These are phyloP conservation scores for Cervus canadensis DNA, from an alignment of 2,113 vertebrate species.

Conservation along the genomic window DNA sequence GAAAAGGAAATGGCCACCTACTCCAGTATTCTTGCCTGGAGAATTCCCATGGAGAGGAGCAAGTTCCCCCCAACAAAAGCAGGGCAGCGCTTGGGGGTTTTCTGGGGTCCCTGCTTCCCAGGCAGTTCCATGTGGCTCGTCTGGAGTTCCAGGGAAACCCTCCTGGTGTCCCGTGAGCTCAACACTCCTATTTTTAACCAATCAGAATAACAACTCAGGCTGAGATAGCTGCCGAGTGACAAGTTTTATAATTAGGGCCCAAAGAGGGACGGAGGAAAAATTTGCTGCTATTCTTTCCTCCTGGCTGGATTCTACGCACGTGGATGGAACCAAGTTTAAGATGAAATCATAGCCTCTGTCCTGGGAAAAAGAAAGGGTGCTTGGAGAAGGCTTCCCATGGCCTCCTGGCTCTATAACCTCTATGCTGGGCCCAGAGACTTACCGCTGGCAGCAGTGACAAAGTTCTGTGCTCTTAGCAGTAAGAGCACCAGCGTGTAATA, in stretches of 20 bases:
- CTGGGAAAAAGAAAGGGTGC: background rate
- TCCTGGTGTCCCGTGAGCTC: background rate
- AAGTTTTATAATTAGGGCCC: conserved; percentile 9
- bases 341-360: background rate
- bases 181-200: conserved; percentile 51
- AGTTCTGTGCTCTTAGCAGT: background rate
- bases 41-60: background rate
- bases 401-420: background rate
- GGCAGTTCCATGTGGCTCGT: background rate
- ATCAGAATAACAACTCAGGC: conserved; percentile 42
- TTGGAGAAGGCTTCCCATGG: background rate
- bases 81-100: background rate
- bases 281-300: background rate
- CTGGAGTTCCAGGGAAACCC: conserved; percentile 35
- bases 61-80: background rate
- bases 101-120: background rate
- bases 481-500: background rate
- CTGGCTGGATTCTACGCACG: background rate
- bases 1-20: background rate
- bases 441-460: background rate
- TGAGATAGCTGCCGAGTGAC: background rate
- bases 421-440: background rate
- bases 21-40: background rate
- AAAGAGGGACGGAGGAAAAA: background rate
- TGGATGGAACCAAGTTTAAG: background rate